Evolutionary conservation across 2,113 vertebrate species (phyloP), one percentile per base, ranked within the genome.

Genomic region (Grus americana): DNA sequence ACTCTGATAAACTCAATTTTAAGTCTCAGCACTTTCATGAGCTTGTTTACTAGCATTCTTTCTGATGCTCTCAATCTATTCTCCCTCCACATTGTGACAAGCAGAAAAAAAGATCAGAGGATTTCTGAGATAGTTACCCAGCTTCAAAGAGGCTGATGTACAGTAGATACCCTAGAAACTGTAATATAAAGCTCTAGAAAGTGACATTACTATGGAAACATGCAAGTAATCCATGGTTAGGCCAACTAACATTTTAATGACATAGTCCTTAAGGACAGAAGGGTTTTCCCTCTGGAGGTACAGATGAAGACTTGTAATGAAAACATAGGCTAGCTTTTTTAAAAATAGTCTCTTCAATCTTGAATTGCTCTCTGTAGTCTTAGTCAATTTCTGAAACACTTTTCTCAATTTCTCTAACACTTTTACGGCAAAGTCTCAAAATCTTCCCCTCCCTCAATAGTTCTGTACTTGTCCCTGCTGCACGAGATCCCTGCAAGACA

Each of bases 141-240:
- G 76, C 58, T 93, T 93, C 75, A 84, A 86, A 92, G 89, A 92
- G 62, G 61, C 49, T 76, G 80, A 71, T 7, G 5, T 81, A 71
- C 73, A 94, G 91, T 63, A 93, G 84, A 65, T 79, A 89, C 15
- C 49, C 72, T 84, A 67, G 30, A 59, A 90, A 79, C 9, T 17
- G 46, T 63, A 94, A 86, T 42, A 65, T 11, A 88, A 93, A 86
- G 76, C 76, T 92, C 72, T 67, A 80, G 40, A 74, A 93, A 94
- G 86, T 91, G 65, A 75, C 78, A 95, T 85, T 96, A 79, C 92
- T 94, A 81, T 75, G 78, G 95, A 95, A 97, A 95, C 66, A 71
- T 44, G 65, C 72, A 86, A 88, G 75, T 74, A 92, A 84, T 68
- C 76, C 66, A 72, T 15, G 6, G 68, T 75, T 81, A 82, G 83